Percentiles rank a stretch among this genome's conserved stretches.
These are phyloP conservation scores for Plemyria rubiginata DNA, from an alignment of 2,888 invertebrate species.

Conservation along the genomic window DNA sequence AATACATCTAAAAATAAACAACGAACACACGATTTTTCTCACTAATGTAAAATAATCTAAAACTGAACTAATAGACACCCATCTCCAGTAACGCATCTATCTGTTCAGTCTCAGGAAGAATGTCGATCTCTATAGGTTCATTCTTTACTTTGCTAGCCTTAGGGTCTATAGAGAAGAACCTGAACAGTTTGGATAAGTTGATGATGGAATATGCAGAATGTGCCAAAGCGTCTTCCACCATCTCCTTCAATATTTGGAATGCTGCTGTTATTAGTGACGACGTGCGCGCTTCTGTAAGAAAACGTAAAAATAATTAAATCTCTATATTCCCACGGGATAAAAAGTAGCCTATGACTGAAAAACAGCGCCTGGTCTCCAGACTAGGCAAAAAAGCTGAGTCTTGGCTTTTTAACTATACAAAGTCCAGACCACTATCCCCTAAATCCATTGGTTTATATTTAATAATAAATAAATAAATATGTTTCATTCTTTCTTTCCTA, in stretches of 20 bases:
- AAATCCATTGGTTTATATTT: no score
- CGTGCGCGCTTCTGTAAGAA: constrained; percentile 77
- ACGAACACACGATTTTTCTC: constrained; percentile 13
- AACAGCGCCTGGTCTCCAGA: no score
- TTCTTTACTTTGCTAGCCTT: constrained; percentile 60
- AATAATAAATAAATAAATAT: no score
- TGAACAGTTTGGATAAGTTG: constrained; percentile 85
- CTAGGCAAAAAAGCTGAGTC: no score
- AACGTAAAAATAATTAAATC: no score
- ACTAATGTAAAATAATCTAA: constrained; percentile 3
- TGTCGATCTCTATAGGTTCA: constrained; percentile 73
- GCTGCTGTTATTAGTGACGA: constrained; percentile 81
- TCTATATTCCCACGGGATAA: no score
- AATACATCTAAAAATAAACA: constrained; percentile 21
- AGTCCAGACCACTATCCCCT: no score
- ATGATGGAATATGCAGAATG: constrained; percentile 89
- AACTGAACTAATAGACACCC: constrained; percentile 60
- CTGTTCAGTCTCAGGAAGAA: constrained; percentile 77
- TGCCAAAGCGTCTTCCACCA: constrained; percentile 87
- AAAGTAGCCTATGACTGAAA: no score
- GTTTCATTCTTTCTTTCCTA: no score
- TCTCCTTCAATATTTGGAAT: constrained; percentile 87
- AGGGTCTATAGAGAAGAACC: constrained; percentile 71
- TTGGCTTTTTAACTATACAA: no score
- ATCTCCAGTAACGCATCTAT: constrained; percentile 77